Evolutionary conservation across 2,888 invertebrate genomes (phyloP).

Genomic region (Molanna angustata): DNA sequence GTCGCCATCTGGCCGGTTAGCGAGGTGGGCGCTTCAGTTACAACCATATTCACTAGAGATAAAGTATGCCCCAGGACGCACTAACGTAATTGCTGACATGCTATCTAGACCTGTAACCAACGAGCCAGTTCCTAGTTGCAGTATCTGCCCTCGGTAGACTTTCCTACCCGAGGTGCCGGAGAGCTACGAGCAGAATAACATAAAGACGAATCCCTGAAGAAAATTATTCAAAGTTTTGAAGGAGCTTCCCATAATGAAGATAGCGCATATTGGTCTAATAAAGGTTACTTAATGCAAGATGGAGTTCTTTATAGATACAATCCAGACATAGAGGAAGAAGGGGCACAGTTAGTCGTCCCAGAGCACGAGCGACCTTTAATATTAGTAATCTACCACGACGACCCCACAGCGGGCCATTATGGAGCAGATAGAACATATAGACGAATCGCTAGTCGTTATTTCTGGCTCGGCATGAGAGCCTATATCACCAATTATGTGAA

Average conservation of each 20-base stretch:
- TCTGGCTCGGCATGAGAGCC: conserved; percentile 36
- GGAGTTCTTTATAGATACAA: conserved; percentile 27
- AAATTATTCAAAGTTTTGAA: neutral
- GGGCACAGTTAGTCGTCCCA: conserved; percentile 31
- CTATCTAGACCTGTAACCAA: neutral
- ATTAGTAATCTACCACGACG: conserved; percentile 33
- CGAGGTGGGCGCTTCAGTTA: conserved; percentile 7
- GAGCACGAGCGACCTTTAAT: conserved; percentile 25
- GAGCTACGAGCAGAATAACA: conserved; percentile 1
- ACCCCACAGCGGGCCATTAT: conserved; percentile 35
- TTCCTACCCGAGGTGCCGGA: neutral
- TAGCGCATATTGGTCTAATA: conserved; percentile 4
- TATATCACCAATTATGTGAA: conserved; percentile 34
- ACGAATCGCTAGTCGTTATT: conserved; percentile 32
- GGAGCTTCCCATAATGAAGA: neutral
- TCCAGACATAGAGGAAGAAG: conserved; percentile 25
- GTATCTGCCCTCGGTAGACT: neutral
- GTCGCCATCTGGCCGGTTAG: conserved; percentile 1
- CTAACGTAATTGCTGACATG: neutral
- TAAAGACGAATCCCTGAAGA: neutral
- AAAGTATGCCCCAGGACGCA: conserved; percentile 4
- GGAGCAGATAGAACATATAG: conserved; percentile 32
- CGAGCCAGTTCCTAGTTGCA: no score
- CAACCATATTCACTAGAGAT: neutral
- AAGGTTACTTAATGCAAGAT: conserved; percentile 18